Evolutionary conservation across 2,888 invertebrate genomes (phyloP), one percentile per base, ranked within the genome.

Genomic region (Pseudococcus longispinus): DNA sequence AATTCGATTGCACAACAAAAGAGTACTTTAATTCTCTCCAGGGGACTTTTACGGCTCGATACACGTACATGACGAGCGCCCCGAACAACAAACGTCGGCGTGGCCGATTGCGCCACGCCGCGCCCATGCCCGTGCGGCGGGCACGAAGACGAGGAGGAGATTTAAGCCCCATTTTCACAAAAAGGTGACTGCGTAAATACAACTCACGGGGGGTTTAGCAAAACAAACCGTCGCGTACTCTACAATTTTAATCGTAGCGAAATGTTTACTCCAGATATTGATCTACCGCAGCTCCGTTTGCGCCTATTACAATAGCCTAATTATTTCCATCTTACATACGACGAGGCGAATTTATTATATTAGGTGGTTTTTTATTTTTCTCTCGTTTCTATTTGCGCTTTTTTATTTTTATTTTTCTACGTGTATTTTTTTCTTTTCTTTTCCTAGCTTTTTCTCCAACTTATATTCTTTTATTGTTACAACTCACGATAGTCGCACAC

Each of bases 1-100:
- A 51, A 86, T 86, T 86, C 86, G 86, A 86, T 86, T 77, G 86
- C 80, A 86, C 86, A 86, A 86, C 86, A 86, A 86, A 77, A 77
- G 86, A 86, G 80, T 86, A 86, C 86, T 86, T 86, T 86, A 86
- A 86, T 86, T 86, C 86, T 86, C 86, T 80, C 86, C 80, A 32
- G 86, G 86, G 86, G 77, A 86, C 86, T 80, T 86, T 86, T 86
- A 86, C 86, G 80, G 51, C 77, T 86, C 65, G 85, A 85, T 85
- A 85, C 85, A 60, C 84, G 84, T 55, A 55, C 44, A 85, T n/a
- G 70, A 44, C 85, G 80, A 86, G 80, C 86, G 86, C 80, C 86
- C 77, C 86, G 51, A 26, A 51, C 29, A 32, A 60, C 60, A 60
- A 60, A 60, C 55, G 60, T 60, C 60, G 60, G 60, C 23, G 55